Evolutionary conservation across 2,888 invertebrate species (phyloP).

Genomic region (Neoscelio sp.): DNA sequence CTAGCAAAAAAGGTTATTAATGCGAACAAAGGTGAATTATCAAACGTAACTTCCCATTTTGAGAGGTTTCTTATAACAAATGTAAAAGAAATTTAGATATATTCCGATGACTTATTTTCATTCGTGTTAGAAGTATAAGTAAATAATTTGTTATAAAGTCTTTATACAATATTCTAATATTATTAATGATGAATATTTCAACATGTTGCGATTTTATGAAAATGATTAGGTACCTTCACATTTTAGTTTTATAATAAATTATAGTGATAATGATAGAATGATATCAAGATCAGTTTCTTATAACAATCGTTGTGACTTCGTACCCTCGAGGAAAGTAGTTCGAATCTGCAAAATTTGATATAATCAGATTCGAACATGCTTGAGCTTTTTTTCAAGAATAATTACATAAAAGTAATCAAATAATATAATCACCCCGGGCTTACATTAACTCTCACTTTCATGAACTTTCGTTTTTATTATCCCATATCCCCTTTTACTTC

Average conservation of each 20-base stretch:
- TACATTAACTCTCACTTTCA: constrained; percentile 54
- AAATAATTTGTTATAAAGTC: no score
- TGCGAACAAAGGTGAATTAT: no score
- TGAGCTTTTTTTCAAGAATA: constrained; percentile 20
- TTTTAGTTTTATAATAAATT: constrained; percentile 10
- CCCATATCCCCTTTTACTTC: constrained; percentile 42
- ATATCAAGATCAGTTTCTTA: not conserved
- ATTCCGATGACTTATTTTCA: no score
- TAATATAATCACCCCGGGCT: constrained; percentile 44
- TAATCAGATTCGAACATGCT: not conserved
- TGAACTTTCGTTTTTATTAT: constrained; percentile 65
- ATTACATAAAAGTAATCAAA: constrained; percentile 52
- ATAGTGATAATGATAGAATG: not conserved
- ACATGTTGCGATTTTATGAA: no score
- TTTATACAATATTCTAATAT: no score
- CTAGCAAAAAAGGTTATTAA: constrained; percentile 23
- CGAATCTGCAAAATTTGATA: constrained; percentile 21
- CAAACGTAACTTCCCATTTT: no score
- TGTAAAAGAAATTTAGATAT: no score
- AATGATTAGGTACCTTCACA: no score
- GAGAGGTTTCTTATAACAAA: no score
- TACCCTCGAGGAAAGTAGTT: constrained; percentile 5
- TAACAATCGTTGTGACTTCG: constrained; percentile 9
- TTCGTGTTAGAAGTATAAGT: no score
- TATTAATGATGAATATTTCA: no score